A percentile compares a stretch with the other conserved stretches of the same genome.
Evolutionary conservation across 2,888 invertebrate species (phyloP).

Genomic region (Eupithecia inturbata): DNA sequence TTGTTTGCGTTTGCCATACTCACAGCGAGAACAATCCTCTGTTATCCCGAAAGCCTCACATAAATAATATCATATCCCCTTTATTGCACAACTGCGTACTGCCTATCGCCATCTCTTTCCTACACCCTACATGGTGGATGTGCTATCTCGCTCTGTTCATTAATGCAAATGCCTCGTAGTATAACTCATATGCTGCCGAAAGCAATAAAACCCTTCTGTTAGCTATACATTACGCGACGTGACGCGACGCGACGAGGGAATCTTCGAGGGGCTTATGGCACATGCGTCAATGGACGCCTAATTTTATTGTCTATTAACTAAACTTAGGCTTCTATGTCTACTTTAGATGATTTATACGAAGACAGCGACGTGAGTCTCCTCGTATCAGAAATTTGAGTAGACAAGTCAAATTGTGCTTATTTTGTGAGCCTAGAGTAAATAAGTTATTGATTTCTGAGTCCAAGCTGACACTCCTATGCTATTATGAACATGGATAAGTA

Average conservation of each 20-base stretch:
- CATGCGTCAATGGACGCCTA: constrained; percentile 43
- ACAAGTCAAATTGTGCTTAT: neutral
- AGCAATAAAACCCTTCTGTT: constrained; percentile 36
- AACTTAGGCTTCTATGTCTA: neutral
- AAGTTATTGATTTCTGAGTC: too few species aligned
- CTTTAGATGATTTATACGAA: neutral
- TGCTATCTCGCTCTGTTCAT: constrained; percentile 36
- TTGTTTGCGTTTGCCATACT: neutral
- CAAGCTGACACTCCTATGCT: neutral
- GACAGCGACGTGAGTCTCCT: neutral
- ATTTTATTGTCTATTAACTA: constrained; percentile 18
- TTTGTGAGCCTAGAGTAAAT: too few species aligned
- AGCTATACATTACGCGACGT: constrained; percentile 34
- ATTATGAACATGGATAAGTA: too few species aligned
- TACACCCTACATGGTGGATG: neutral
- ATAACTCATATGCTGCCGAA: constrained; percentile 49
- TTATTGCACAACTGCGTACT: constrained; percentile 33
- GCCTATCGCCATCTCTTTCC: neutral
- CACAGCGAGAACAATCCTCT: neutral
- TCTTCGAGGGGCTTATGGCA: constrained; percentile 36
- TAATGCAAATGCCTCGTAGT: constrained; percentile 50
- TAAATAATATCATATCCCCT: constrained; percentile 24
- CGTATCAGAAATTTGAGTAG: too few species aligned
- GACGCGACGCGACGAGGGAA: constrained; percentile 31
- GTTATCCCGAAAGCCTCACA: constrained; percentile 24